Base-by-base conservation (phyloP, 2,797 vertebrate genomes). In the Eidolon dupreanum region DNA sequence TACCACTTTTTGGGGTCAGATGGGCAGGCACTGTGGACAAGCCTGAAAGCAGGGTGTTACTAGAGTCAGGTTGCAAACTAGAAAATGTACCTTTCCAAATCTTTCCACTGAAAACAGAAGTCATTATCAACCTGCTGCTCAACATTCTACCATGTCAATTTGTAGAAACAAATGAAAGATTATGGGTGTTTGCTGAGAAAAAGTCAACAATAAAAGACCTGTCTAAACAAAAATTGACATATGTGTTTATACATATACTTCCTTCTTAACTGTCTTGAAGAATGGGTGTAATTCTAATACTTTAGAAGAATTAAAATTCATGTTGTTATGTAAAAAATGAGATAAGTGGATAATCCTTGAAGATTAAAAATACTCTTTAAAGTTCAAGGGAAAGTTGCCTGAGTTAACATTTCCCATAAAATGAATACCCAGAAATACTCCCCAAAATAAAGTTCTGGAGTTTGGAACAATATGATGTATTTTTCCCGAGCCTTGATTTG, bases 81-180 rank as follows among this genome's bases (percentile, higher is more conserved):
- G 59, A 79, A 90, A 91, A 84, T 46, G 13, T 43, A 82, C 74
- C 33, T 78, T 94, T 88, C 66, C 38, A 86, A 36, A 87, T 81
- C 16, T 94, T 81, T 65, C 11, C 5, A 22, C 2, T 61, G 68
- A 83, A 86, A 87, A 73, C 93, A 86, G 61, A 94, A 74, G 38
- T 74, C 41, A 38, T 5, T 33, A 51, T 63, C 33, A 92, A 41
- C 15, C 8, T 66, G 17, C 16, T 68, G 31, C 31, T 89, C 43
- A 13, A 31, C 17, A 63, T 24, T 16, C 20, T 71, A 15, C 20
- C 46, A 43, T 70, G 33, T 74, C 20, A 75, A 57, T 77, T 78
- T 94, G 41, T 86, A 81, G 68, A 70, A 93, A 93, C 28, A 79
- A 88, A 68, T 88, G 26, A 95, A 93, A 88, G 43, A 43, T 74